Conservation (phyloP, 2,113 vertebrate genomes). For the Psettodes erumei region DNA sequence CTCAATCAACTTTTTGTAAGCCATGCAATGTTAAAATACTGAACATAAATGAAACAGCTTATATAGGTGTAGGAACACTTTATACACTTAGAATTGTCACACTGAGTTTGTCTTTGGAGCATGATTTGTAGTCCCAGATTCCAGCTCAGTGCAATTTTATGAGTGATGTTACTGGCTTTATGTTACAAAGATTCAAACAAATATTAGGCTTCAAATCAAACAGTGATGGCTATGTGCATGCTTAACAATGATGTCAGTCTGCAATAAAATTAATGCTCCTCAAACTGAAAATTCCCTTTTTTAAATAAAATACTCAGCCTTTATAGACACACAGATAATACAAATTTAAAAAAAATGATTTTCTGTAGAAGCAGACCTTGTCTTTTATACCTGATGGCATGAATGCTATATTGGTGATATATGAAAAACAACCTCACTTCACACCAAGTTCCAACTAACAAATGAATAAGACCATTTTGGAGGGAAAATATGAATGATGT, state of each 20-base stretch:
- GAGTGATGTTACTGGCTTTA: background rate
- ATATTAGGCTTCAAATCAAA: background rate
- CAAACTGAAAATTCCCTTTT: background rate
- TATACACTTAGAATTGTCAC: background rate
- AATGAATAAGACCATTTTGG: background rate
- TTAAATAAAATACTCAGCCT: background rate
- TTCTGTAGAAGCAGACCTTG: too few species aligned
- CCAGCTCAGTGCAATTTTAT: background rate
- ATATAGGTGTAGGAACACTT: background rate
- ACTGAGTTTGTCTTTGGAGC: background rate
- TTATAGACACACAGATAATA: background rate
- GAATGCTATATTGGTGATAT: too few species aligned
- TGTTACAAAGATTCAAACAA: background rate
- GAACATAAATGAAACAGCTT: background rate
- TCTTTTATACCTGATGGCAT: too few species aligned
- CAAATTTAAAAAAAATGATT: too few species aligned
- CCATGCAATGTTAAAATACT: background rate
- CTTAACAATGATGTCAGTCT: background rate
- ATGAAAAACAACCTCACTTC: too few species aligned
- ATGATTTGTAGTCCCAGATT: background rate
- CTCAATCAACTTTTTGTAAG: background rate
- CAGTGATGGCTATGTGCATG: background rate
- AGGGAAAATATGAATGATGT: background rate
- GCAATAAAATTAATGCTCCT: background rate
- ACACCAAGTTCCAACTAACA: background rate